Evolutionary conservation across 1,140 invertebrate genomes (phyloP).

Genomic region (Ceratina japonica): DNA sequence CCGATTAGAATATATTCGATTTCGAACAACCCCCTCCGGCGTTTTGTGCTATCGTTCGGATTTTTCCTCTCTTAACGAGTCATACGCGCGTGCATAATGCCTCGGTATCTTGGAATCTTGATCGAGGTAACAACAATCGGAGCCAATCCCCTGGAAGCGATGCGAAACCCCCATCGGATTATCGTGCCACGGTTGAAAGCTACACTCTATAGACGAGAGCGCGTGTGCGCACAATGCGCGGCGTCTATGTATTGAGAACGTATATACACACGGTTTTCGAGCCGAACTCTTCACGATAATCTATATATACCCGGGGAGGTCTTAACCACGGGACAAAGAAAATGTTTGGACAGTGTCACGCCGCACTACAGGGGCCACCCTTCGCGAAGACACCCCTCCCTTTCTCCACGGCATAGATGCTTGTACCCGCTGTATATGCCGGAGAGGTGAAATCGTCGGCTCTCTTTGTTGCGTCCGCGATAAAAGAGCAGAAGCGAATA

Average conservation of each 20-base stretch:
- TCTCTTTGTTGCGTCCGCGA: slow-evolving; percentile 49
- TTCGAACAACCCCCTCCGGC: no score
- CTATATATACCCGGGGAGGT: slow-evolving; percentile 70
- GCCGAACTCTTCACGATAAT: slow-evolving; percentile 68
- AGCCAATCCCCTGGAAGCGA: slow-evolving; percentile 72
- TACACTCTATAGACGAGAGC: slow-evolving; percentile 51
- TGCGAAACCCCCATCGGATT: slow-evolving; percentile 74
- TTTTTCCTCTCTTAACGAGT: background rate
- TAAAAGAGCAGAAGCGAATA: slow-evolving; percentile 70
- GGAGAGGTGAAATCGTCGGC: slow-evolving; percentile 35
- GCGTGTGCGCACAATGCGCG: background rate
- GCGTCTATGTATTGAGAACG: background rate
- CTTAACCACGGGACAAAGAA: slow-evolving; percentile 79
- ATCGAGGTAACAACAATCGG: slow-evolving; percentile 62
- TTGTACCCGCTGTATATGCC: slow-evolving; percentile 40
- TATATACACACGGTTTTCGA: slow-evolving; percentile 33
- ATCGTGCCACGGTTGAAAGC: slow-evolving; percentile 72
- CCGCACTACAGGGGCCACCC: slow-evolving; percentile 67
- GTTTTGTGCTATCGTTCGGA: no score
- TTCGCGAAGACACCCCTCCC: slow-evolving; percentile 52
- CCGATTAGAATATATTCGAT: background rate
- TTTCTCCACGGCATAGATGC: background rate
- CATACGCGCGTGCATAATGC: slow-evolving; percentile 6
- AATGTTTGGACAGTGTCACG: slow-evolving; percentile 79
- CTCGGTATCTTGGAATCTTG: slow-evolving; percentile 65